phyloP scores from a whole-genome alignment of 1,140 invertebrate species.

The Penaeus chinensis region DNA sequence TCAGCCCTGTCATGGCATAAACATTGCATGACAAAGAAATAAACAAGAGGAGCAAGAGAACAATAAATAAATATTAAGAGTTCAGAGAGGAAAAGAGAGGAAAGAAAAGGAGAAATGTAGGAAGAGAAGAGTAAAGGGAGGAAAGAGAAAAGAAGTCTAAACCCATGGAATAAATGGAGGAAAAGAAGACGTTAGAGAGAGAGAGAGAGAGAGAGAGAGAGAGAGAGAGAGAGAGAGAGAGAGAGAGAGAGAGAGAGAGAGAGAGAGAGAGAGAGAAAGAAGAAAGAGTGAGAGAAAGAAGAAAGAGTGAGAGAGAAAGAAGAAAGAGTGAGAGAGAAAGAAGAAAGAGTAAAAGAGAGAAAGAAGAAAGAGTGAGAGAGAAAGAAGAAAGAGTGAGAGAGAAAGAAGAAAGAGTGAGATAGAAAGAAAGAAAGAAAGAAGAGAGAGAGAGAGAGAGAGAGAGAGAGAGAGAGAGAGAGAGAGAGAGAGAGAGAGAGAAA shows the following conservation, averaged over 20 bases:
- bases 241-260: neutral
- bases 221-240: neutral
- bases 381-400: neutral
- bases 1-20: too few species aligned
- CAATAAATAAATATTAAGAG: too few species aligned
- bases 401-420: neutral
- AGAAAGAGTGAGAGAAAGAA: conserved; percentile 5
- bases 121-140: too few species aligned
- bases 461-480: neutral
- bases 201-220: too few species aligned
- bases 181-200: too few species aligned
- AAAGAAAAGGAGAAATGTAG: too few species aligned
- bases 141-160: too few species aligned
- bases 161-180: too few species aligned
- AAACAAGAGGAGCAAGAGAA: too few species aligned
- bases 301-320: neutral
- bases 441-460: neutral
- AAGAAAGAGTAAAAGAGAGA: too few species aligned
- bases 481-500: neutral
- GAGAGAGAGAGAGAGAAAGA: neutral
- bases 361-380: neutral
- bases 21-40: too few species aligned
- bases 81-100: too few species aligned
- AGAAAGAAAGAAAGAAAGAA: neutral
- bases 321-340: neutral